Percentiles rank a stretch among this genome's conserved stretches.
These are phyloP conservation scores for Tricholaema leucomelas DNA, from an alignment of 2,113 vertebrate genomes.

Conservation along the genomic window DNA sequence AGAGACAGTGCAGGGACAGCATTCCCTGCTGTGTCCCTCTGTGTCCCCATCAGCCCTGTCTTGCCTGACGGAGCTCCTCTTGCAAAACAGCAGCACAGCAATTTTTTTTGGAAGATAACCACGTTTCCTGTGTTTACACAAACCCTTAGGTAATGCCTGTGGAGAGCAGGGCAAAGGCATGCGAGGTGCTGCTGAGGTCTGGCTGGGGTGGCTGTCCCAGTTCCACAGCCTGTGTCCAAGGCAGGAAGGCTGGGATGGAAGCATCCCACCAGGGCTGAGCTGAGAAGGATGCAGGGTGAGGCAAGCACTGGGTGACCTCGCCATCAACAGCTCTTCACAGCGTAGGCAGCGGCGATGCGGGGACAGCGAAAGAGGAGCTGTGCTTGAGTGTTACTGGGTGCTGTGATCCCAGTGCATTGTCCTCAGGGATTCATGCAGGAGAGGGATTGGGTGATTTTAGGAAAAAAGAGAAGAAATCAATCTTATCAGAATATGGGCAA, in stretches of 20 bases:
- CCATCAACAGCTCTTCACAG: background rate
- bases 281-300: accelerated
- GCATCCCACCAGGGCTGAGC: accelerated
- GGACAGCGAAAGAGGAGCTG: accelerated
- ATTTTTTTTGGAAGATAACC: background rate
- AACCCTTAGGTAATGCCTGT: background rate
- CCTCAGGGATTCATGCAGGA: background rate
- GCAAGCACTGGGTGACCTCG: accelerated
- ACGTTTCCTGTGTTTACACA: slow-evolving; percentile 35
- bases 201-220: accelerated
- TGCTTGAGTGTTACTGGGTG: background rate
- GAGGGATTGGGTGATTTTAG: accelerated
- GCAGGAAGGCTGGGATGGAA: background rate
- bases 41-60: background rate
- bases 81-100: background rate
- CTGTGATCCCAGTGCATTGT: background rate
- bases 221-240: accelerated
- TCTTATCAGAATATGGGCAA: too few relatives aligned
- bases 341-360: accelerated
- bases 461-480: background rate
- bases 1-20: accelerated
- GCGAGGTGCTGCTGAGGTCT: background rate
- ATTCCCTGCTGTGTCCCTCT: background rate
- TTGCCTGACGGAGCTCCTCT: background rate
- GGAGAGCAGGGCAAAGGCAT: background rate